These are phyloP conservation scores for Xanthia icteritia DNA, from an alignment of 2,888 invertebrate genomes.

Conservation along the genomic window DNA sequence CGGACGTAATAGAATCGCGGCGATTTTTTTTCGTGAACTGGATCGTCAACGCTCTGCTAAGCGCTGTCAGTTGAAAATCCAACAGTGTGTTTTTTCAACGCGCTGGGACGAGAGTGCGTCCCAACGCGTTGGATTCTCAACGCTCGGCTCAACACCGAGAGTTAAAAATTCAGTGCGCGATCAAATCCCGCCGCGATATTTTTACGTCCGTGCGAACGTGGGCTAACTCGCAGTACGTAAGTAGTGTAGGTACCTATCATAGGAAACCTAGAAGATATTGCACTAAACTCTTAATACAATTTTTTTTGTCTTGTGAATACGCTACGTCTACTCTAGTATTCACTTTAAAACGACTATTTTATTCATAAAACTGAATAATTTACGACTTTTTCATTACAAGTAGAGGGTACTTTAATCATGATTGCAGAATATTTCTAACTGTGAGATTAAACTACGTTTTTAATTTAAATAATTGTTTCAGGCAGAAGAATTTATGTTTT, in stretches of 20 bases:
- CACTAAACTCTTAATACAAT: constrained; percentile 18
- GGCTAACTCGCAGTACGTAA: neutral
- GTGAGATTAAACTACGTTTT: constrained; percentile 55
- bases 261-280: constrained; percentile 8
- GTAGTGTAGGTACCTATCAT: neutral
- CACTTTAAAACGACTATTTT: constrained; percentile 50
- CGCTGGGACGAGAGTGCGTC: no score
- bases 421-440: constrained; percentile 52
- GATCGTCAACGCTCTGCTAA: no score
- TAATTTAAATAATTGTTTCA: constrained; percentile 56
- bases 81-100: no score
- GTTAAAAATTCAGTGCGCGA: no score
- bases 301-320: constrained; percentile 22
- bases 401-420: constrained; percentile 54
- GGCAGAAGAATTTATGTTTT: constrained; percentile 36
- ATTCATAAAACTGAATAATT: constrained; percentile 61
- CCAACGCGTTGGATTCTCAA: no score
- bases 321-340: constrained; percentile 10
- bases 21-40: no score
- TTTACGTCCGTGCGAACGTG: no score
- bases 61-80: no score
- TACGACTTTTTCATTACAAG: constrained; percentile 52
- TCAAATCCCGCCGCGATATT: no score
- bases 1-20: no score
- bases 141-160: no score